A percentile compares a stretch with the other conserved stretches of the same genome.
Evolutionary conservation across 2,888 invertebrate genomes (phyloP).

Genomic region (Cantharis rufa): DNA sequence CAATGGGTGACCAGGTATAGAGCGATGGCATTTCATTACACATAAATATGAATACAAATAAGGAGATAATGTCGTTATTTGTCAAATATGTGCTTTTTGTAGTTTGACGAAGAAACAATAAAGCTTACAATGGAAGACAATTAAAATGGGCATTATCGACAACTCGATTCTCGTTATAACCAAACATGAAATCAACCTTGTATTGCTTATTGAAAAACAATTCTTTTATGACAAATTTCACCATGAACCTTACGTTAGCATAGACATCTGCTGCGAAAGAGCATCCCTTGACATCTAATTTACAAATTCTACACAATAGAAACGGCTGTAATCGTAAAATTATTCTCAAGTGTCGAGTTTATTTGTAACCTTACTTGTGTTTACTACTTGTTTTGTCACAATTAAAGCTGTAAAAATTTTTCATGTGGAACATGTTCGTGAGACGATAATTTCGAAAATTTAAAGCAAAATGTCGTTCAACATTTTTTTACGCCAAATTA

Average conservation of each 20-base stretch:
- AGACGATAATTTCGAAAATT: neutral
- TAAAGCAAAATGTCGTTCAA: neutral
- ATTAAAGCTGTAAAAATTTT: neutral
- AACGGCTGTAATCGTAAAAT: neutral
- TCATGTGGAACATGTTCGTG: neutral
- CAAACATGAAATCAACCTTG: neutral
- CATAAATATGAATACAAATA: neutral
- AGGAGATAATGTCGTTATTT: neutral
- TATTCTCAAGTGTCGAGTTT: neutral
- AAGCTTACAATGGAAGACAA: neutral
- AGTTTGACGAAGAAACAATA: neutral
- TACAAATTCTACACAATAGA: neutral
- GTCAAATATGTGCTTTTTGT: neutral
- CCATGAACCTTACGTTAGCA: neutral
- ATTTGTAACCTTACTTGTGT: neutral
- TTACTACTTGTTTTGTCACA: neutral
- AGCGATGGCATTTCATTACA: too few relatives aligned
- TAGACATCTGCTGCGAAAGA: neutral
- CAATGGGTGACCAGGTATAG: neutral
- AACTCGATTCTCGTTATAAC: neutral
- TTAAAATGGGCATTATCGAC: neutral
- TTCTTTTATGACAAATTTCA: neutral
- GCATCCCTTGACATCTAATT: neutral
- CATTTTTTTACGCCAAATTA: neutral
- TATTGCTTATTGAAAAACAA: neutral